Evolutionary conservation across 2,113 vertebrate genomes (phyloP).

Genomic region (Pelusios castaneus): DNA sequence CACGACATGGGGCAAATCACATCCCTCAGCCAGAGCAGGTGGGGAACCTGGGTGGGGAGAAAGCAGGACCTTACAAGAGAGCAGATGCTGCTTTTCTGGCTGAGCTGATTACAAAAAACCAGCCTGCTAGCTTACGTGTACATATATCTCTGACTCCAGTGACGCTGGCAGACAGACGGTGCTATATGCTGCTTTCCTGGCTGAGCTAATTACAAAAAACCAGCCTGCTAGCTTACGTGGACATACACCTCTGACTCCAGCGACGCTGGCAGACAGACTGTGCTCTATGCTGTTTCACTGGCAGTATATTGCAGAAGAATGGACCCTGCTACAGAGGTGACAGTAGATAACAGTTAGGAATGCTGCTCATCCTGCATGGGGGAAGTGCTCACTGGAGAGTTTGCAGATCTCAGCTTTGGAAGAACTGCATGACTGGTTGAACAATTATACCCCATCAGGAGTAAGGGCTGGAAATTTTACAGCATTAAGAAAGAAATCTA

Average conservation of each 20-base stretch:
- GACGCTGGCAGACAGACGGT: neutral
- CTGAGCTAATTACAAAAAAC: neutral
- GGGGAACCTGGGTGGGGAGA: neutral
- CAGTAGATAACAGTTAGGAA: neutral
- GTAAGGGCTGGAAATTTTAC: fast-evolving
- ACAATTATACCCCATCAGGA: neutral
- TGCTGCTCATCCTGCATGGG: fast-evolving
- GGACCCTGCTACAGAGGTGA: neutral
- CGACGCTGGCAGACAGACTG: neutral
- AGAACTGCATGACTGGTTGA: neutral
- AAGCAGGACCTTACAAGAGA: neutral
- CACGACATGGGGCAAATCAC: too few species aligned
- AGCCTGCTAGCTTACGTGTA: too few species aligned
- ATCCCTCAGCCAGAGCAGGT: neutral
- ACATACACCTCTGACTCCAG: neutral
- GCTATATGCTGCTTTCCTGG: neutral
- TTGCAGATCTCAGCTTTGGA: neutral
- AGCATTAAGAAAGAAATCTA: fast-evolving
- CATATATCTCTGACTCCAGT: neutral
- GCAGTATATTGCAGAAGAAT: fast-evolving
- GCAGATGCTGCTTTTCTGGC: neutral
- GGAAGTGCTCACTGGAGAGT: neutral
- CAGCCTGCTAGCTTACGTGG: too few species aligned
- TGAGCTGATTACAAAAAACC: neutral
- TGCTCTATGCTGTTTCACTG: fast-evolving